phyloP scores from a whole-genome alignment of 1,140 invertebrate genomes.

The Thaumetopoea pityocampa region DNA sequence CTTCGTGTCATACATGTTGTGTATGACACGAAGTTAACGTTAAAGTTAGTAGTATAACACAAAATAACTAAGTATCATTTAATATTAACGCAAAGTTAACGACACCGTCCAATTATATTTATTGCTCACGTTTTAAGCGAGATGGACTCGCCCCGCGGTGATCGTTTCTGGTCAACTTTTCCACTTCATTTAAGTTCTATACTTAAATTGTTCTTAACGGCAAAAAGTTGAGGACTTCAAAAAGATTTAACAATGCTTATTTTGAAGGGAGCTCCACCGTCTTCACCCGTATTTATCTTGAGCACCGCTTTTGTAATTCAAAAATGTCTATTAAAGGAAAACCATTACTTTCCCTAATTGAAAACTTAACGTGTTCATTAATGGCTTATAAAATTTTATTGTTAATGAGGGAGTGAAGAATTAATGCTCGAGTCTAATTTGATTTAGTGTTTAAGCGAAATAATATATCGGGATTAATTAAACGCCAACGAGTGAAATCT shows the following conservation, averaged over 20 bases:
- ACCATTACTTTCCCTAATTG: slow-evolving; percentile 17
- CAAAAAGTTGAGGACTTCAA: slow-evolving; percentile 62
- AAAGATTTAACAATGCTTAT: slow-evolving; percentile 73
- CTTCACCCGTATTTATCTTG: slow-evolving; percentile 39
- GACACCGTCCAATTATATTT: slow-evolving; percentile 1
- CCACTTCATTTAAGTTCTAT: slow-evolving; percentile 71
- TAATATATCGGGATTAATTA: slow-evolving; percentile 22
- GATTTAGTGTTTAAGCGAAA: slow-evolving; percentile 2
- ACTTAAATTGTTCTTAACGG: slow-evolving; percentile 69
- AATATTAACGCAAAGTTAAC: too few relatives aligned
- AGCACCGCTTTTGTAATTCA: slow-evolving; percentile 35
- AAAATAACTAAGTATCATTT: too few relatives aligned
- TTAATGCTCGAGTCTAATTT: slow-evolving; percentile 12
- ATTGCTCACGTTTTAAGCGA: not conserved
- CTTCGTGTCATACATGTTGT: too few relatives aligned
- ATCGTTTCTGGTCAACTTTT: slow-evolving; percentile 60
- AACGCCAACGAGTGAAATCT: slow-evolving; percentile 23
- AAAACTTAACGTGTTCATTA: slow-evolving; percentile 10
- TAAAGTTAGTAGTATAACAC: too few relatives aligned
- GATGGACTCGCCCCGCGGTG: slow-evolving; percentile 16
- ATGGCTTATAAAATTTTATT: slow-evolving; percentile 12
- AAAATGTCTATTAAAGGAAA: slow-evolving; percentile 27
- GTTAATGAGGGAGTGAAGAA: not conserved
- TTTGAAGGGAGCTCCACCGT: slow-evolving; percentile 55
- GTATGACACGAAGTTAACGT: too few relatives aligned